Evolutionary conservation across 2,797 vertebrate genomes (phyloP).

Genomic region (Syngnathus acus): DNA sequence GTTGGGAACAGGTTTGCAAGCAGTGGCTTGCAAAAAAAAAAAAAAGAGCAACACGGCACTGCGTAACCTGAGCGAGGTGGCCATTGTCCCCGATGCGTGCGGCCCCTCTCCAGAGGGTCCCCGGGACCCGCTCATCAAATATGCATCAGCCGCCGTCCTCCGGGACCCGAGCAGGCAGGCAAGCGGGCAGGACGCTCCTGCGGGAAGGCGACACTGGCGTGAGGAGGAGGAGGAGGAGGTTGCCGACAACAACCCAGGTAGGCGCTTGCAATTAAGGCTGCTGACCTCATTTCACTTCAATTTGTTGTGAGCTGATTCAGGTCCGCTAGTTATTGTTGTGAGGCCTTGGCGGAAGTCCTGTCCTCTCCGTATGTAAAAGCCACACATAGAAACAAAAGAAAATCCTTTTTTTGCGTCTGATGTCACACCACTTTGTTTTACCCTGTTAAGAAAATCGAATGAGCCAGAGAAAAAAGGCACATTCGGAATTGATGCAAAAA

Average conservation of each 20-base stretch:
- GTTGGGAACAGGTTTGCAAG: not conserved
- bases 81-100: constrained; percentile 40
- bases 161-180: constrained; percentile 19
- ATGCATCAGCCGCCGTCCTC: constrained; percentile 46
- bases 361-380: too few relatives aligned
- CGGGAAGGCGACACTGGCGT: constrained; percentile 34
- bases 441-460: too few relatives aligned
- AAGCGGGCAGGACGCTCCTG: constrained; percentile 16
- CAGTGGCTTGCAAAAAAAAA: not conserved
- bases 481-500: too few relatives aligned
- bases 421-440: not conserved
- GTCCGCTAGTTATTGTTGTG: not conserved
- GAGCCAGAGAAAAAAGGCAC: too few relatives aligned
- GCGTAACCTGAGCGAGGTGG: constrained; percentile 56
- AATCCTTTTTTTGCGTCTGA: too few relatives aligned
- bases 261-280: not conserved
- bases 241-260: not conserved
- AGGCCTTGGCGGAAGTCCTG: not conserved
- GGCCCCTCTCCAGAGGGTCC: constrained; percentile 41
- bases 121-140: constrained; percentile 56
- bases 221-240: constrained; percentile 11
- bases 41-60: constrained; percentile 32
- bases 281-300: not conserved
- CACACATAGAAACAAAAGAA: not conserved
- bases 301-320: not conserved